These are phyloP conservation scores for Furnarius figulus DNA, from an alignment of 2,113 vertebrate genomes.

Conservation along the genomic window DNA sequence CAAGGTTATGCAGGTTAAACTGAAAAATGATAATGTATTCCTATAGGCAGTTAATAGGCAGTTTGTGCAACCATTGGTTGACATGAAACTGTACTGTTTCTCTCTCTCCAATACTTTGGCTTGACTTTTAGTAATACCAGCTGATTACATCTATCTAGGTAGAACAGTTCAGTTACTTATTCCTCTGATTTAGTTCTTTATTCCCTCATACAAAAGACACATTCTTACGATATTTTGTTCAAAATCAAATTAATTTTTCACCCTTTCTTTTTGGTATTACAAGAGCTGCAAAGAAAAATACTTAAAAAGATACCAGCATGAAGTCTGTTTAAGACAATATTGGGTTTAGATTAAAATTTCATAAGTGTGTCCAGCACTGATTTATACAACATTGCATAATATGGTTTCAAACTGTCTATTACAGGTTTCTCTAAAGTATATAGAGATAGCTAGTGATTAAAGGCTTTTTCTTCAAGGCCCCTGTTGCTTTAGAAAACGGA, in stretches of 20 bases:
- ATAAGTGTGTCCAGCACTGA: slow-evolving; percentile 16
- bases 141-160: neutral
- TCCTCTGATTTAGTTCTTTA: neutral
- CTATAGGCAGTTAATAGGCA: neutral
- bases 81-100: neutral
- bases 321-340: slow-evolving; percentile 34
- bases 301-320: slow-evolving; percentile 28
- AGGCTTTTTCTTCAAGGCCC: neutral
- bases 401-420: neutral
- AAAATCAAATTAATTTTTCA: neutral
- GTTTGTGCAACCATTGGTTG: neutral
- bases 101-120: neutral
- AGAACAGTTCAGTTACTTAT: neutral
- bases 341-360: slow-evolving; percentile 54
- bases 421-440: slow-evolving; percentile 19
- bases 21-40: neutral
- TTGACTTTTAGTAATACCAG: neutral
- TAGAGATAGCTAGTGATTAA: slow-evolving; percentile 23
- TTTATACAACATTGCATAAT: slow-evolving; percentile 28
- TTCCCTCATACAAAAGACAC: neutral
- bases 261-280: neutral
- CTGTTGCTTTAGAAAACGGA: neutral
- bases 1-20: neutral
- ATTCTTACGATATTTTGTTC: neutral
- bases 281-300: neutral